Evolutionary conservation across 2,797 vertebrate species (phyloP).

Genomic region (Setipinna tenuifilis): DNA sequence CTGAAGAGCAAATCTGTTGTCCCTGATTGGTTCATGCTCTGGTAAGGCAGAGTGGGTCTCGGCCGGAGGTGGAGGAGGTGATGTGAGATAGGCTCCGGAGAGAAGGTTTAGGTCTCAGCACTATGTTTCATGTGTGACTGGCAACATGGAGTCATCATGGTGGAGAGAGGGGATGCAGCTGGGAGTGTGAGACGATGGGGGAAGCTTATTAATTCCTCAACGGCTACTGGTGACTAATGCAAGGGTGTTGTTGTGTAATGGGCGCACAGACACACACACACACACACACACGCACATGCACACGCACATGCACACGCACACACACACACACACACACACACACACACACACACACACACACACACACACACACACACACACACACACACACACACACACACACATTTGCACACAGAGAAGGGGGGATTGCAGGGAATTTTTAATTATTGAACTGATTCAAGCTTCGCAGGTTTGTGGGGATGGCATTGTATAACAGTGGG

Average conservation of each 20-base stretch:
- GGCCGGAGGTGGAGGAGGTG: too few relatives aligned
- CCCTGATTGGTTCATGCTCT: constrained; percentile 7
- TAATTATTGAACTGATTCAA: background rate
- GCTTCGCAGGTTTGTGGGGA: background rate
- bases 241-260: background rate
- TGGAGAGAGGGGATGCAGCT: background rate
- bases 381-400: background rate
- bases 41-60: background rate
- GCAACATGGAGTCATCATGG: background rate
- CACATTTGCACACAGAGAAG: background rate
- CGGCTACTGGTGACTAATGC: background rate
- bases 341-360: background rate
- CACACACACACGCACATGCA: too few relatives aligned
- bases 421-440: background rate
- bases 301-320: too few relatives aligned
- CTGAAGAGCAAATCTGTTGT: constrained; percentile 12
- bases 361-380: too few relatives aligned
- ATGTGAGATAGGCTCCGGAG: background rate
- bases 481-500: background rate
- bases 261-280: too few relatives aligned
- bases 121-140: background rate
- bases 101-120: background rate
- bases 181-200: background rate
- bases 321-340: too few relatives aligned
- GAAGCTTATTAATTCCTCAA: constrained; percentile 5